Evolutionary conservation across 2,888 invertebrate species (phyloP), one percentile per base, ranked within the genome.

Genomic region (Cosmia trapezina): DNA sequence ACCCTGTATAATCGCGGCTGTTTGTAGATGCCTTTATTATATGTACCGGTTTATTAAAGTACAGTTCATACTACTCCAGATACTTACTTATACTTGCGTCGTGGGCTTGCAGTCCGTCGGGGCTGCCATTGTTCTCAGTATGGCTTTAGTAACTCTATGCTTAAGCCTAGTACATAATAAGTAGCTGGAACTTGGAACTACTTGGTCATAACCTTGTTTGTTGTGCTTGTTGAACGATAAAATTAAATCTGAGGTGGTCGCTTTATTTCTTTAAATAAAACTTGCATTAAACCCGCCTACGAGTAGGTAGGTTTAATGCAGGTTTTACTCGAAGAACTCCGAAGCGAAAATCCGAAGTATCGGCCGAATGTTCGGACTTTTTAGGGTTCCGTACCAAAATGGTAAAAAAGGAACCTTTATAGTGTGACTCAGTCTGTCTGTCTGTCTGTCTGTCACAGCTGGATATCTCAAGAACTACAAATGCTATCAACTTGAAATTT

Each of bases 71-170:
- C 59, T 76, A 76, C 59, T 76, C 64, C 19, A 54, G 57, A 70
- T 87, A 86, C 28, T 28, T 28, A 28, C 83, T 87, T 86, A 61
- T 69, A 57, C 62, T 68, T 68, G 54, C 73, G 72, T 70, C 76
- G 77, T 72, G 73, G 88, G 89, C 86, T 88, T 86, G 88, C 87
- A 87, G 80, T 86, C 81, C 78, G 80, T 79, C 83, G 78, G 77
- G 83, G 85, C 69, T n/a, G 79, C 80, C 86, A 91, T 93, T 92
- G 91, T 93, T 92, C 92, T 89, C 88, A 78, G 87, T 90, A 91
- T 85, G 89, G 90, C 87, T 80, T 81, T 82, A 85, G 83, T 70
- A 82, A 83, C 73, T 80, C 76, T 78, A 65, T 65, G 79, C 80
- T 86, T 89, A 90, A 88, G 89, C 85, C 81, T 80, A 81, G 83